phyloP scores from a whole-genome alignment of 2,113 vertebrate species.

The Neolamprologus fasciatus region DNA sequence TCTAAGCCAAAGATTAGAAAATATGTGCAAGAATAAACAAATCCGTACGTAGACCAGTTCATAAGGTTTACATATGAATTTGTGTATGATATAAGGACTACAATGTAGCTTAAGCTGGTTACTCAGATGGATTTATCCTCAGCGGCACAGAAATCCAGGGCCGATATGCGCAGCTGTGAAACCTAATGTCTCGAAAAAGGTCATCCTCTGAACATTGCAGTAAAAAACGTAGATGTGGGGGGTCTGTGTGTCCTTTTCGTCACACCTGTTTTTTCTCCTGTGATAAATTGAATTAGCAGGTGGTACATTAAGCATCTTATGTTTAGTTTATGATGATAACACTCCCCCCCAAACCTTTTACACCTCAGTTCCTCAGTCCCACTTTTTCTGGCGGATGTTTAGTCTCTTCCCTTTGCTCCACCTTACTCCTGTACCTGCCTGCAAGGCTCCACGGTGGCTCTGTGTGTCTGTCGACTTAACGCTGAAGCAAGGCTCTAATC shows the following conservation, averaged over 20 bases:
- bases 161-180: background rate
- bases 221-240: constrained; percentile 1
- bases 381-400: constrained; percentile 18
- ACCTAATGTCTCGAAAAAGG: constrained; percentile 31
- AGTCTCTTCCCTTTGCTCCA: constrained; percentile 28
- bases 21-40: background rate
- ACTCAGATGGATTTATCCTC: background rate
- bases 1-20: too few species aligned
- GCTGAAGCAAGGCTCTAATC: constrained; percentile 55
- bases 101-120: background rate
- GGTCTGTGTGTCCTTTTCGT: constrained; percentile 6
- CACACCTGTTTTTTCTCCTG: constrained; percentile 18
- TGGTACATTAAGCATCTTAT: constrained; percentile 58
- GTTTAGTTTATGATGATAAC: constrained; percentile 35
- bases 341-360: background rate
- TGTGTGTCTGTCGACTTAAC: constrained; percentile 63
- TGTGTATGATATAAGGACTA: background rate
- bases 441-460: constrained; percentile 3
- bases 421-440: constrained; percentile 58
- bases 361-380: background rate
- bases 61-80: background rate
- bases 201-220: constrained; percentile 1
- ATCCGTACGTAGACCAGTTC: background rate
- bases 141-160: background rate
- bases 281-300: constrained; percentile 47